These are phyloP conservation scores for Drosophila koepferae DNA, from an alignment of 2,888 invertebrate species.

Conservation along the genomic window DNA sequence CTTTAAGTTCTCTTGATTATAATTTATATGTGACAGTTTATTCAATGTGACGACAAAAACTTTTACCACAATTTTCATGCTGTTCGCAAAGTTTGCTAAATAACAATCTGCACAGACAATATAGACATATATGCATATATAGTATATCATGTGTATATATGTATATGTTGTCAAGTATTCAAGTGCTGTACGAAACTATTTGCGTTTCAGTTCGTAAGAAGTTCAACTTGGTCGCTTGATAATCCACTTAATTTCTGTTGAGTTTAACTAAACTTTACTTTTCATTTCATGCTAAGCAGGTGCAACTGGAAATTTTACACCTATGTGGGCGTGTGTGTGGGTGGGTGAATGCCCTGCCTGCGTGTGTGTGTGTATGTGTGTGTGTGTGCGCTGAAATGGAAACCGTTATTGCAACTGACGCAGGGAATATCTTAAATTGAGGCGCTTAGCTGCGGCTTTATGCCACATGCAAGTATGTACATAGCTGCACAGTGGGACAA, in stretches of 20 bases:
- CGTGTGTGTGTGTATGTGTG: conserved; percentile 5
- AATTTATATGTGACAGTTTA: conserved; percentile 6
- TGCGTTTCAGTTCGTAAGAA: background rate
- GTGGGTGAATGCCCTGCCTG: background rate
- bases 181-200: background rate
- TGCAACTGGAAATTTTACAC: conserved; percentile 48
- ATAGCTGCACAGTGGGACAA: background rate
- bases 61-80: conserved; percentile 8
- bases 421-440: conserved; percentile 22
- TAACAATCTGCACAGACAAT: background rate
- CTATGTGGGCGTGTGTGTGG: conserved; percentile 1
- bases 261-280: conserved; percentile 12
- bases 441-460: conserved; percentile 31
- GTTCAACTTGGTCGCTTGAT: conserved; percentile 21
- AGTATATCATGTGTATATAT: background rate
- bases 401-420: conserved; percentile 23
- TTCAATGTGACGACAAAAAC: background rate
- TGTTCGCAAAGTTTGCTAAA: background rate
- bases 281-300: conserved; percentile 30
- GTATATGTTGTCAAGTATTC: background rate
- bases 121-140: background rate
- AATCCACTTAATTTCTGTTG: conserved; percentile 18
- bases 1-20: conserved; percentile 11
- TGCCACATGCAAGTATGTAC: background rate
- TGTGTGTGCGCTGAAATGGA: background rate